Evolutionary conservation across 2,888 invertebrate genomes (phyloP).

Genomic region (Pristionchus maxplancki): DNA sequence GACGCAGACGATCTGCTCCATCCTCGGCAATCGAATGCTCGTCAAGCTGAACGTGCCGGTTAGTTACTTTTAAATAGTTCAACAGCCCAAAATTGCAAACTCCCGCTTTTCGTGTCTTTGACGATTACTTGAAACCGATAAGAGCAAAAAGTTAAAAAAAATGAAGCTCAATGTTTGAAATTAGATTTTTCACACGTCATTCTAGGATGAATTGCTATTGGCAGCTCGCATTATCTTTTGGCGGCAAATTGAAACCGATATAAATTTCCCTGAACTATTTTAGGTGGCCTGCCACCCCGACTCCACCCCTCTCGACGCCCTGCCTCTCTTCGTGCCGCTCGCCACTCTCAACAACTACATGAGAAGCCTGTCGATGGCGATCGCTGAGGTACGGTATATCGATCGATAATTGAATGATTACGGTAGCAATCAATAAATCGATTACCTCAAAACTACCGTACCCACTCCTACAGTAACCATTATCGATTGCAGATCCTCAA

Average conservation of each 20-base stretch:
- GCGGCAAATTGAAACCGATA: too few species aligned
- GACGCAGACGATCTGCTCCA: constrained; percentile 41
- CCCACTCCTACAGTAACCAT: too few species aligned
- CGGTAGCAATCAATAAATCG: not conserved
- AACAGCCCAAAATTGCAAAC: too few species aligned
- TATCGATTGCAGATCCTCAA: constrained; percentile 37
- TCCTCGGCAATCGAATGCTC: constrained; percentile 27
- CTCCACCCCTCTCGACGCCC: constrained; percentile 36
- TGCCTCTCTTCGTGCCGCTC: constrained; percentile 38
- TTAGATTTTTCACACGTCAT: too few species aligned
- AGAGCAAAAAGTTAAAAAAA: not conserved
- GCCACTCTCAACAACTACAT: constrained; percentile 27
- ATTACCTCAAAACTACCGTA: too few species aligned
- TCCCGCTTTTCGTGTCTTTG: too few species aligned
- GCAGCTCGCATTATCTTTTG: too few species aligned
- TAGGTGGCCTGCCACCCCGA: constrained; percentile 33
- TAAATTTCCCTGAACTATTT: too few species aligned
- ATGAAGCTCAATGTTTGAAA: too few species aligned
- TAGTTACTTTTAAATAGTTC: not conserved
- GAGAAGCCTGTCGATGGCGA: constrained; percentile 28
- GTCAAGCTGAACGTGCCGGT: constrained; percentile 46
- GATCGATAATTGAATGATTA: not conserved
- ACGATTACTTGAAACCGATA: not conserved
- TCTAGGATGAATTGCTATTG: too few species aligned
- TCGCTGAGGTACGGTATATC: not conserved